These are phyloP conservation scores for Hartigia nigra DNA, from an alignment of 2,888 invertebrate species.

Conservation along the genomic window DNA sequence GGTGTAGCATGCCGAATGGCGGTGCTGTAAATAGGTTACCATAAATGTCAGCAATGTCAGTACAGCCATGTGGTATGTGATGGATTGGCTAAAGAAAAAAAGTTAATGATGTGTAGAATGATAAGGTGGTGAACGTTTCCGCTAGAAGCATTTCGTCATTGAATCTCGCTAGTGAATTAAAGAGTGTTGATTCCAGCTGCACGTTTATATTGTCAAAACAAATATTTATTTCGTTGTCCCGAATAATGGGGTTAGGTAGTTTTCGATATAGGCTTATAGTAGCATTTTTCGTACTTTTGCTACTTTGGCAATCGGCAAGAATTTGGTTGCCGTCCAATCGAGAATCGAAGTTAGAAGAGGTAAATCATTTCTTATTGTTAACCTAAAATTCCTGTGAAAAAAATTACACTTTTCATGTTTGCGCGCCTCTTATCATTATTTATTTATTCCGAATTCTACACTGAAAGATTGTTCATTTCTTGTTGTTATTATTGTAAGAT, in stretches of 20 bases:
- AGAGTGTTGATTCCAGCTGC: background rate
- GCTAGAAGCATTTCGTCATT: background rate
- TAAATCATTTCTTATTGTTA: constrained; percentile 23
- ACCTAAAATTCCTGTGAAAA: constrained; percentile 4
- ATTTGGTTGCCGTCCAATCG: constrained; percentile 23
- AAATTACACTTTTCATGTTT: background rate
- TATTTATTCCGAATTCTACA: background rate
- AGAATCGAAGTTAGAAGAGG: constrained; percentile 15
- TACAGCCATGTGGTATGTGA: background rate
- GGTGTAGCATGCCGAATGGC: background rate
- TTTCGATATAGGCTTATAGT: constrained; percentile 42
- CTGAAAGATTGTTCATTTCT: background rate
- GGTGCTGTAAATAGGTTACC: background rate
- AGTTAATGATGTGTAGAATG: background rate
- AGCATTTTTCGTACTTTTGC: constrained; percentile 30
- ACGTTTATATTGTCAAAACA: background rate
- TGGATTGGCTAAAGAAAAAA: background rate
- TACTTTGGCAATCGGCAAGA: constrained; percentile 31
- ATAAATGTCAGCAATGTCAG: background rate
- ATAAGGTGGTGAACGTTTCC: background rate
- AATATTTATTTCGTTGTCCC: background rate
- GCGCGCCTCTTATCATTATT: background rate
- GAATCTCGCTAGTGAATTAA: background rate
- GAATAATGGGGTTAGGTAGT: constrained; percentile 46
- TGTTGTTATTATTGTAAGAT: background rate